Percentiles rank a stretch among this genome's conserved stretches.
Conservation (phyloP, 2,888 invertebrate genomes). For the Caenorhabditis sp. region DNA sequence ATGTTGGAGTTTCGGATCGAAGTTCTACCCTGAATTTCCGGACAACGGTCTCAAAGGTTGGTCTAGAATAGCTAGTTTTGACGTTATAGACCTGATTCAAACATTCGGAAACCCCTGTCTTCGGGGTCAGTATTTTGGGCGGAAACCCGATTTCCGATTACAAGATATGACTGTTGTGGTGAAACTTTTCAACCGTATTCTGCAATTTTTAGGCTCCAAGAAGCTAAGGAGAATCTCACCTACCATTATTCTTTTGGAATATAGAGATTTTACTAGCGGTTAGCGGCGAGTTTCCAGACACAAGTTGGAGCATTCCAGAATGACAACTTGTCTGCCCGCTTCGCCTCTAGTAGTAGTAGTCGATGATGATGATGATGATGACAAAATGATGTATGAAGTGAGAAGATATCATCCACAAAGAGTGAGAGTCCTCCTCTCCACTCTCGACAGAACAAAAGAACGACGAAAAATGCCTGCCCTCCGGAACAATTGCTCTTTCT, state of each 20-base stretch:
- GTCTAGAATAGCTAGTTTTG: too few relatives aligned
- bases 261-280: constrained; percentile 53
- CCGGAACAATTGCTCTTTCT: not conserved
- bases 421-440: not conserved
- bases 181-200: too few relatives aligned
- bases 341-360: not conserved
- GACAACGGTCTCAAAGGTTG: too few relatives aligned
- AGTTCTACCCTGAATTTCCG: too few relatives aligned
- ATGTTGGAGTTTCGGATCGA: too few relatives aligned
- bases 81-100: too few relatives aligned
- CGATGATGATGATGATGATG: not conserved
- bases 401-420: constrained; percentile 25
- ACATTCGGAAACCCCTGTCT: too few relatives aligned
- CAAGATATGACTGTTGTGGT: too few relatives aligned
- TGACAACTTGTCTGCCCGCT: constrained; percentile 13
- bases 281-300: constrained; percentile 42
- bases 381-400: constrained; percentile 58
- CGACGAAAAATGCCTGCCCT: constrained; percentile 29
- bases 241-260: constrained; percentile 37
- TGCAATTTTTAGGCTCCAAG: too few relatives aligned
- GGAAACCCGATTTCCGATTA: too few relatives aligned
- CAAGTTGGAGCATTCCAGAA: constrained; percentile 23
- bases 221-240: too few relatives aligned
- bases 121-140: too few relatives aligned
- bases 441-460: constrained; percentile 10